Conservation (phyloP, 2,888 invertebrate species). For the Drosophila sordidula region DNA sequence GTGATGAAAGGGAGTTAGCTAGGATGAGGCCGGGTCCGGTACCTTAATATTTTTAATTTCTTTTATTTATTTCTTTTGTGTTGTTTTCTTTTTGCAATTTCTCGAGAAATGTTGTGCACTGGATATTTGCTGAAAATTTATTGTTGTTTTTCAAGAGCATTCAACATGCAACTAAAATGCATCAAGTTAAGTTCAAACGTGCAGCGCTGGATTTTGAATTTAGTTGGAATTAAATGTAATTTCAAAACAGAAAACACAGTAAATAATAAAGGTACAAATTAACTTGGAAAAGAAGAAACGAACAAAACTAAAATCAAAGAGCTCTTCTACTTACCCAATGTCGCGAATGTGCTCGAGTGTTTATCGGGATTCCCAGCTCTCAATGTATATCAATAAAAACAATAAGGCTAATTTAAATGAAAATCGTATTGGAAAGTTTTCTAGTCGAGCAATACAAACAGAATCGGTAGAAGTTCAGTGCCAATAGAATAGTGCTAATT, state of each 20-base stretch:
- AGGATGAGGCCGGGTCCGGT: constrained; percentile 13
- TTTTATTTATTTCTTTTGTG: background rate
- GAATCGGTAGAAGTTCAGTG: constrained; percentile 47
- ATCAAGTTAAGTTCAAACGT: constrained; percentile 69
- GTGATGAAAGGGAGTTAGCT: constrained; percentile 10
- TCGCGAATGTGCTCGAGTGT: constrained; percentile 5
- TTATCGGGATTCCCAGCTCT: constrained; percentile 28
- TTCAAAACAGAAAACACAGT: constrained; percentile 4
- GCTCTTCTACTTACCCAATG: constrained; percentile 48
- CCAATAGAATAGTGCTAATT: constrained; percentile 62
- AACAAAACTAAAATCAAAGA: constrained; percentile 4
- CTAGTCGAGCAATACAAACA: constrained; percentile 64
- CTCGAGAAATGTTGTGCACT: constrained; percentile 25
- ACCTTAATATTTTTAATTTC: constrained; percentile 10
- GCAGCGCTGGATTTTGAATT: constrained; percentile 46
- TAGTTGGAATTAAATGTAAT: constrained; percentile 13
- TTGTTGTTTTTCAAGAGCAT: constrained; percentile 44
- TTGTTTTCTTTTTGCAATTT: background rate
- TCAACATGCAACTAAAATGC: constrained; percentile 72
- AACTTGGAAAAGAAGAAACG: constrained; percentile 2
- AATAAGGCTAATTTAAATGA: constrained; percentile 48
- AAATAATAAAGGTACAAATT: background rate
- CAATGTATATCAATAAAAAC: constrained; percentile 32
- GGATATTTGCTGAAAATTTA: constrained; percentile 32
- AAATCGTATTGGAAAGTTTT: constrained; percentile 21